phyloP scores from a whole-genome alignment of 2,888 invertebrate genomes.

The Cataglyphis livida region DNA sequence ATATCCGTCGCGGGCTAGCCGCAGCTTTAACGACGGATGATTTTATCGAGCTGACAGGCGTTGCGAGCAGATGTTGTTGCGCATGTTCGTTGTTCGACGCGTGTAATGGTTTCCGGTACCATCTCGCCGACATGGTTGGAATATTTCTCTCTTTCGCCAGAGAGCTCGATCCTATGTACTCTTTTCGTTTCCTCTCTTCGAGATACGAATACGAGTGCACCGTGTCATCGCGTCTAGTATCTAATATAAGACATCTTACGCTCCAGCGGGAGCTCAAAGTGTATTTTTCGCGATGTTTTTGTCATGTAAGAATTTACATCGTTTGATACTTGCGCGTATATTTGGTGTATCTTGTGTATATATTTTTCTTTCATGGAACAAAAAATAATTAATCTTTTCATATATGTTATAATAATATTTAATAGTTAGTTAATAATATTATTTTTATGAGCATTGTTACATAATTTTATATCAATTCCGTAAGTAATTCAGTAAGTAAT shows the following conservation, averaged over 20 bases:
- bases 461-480: not conserved
- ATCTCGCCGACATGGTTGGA: slow-evolving; percentile 25
- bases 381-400: not conserved
- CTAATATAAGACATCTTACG: slow-evolving; percentile 23
- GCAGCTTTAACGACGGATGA: slow-evolving; percentile 29
- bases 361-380: not conserved
- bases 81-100: slow-evolving; percentile 44
- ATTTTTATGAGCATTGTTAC: not conserved
- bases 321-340: not conserved
- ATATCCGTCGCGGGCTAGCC: slow-evolving; percentile 20
- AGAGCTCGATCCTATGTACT: not conserved
- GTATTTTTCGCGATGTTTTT: slow-evolving; percentile 27
- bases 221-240: slow-evolving; percentile 27
- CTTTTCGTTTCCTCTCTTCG: slow-evolving; percentile 1
- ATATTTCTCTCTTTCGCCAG: slow-evolving; percentile 30
- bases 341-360: not conserved
- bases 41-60: slow-evolving; percentile 40
- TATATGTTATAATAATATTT: not conserved
- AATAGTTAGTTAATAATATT: too few relatives aligned
- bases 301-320: not conserved
- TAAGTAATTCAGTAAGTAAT: not conserved
- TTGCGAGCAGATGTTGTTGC: slow-evolving; percentile 44
- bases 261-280: slow-evolving; percentile 30
- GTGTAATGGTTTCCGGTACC: slow-evolving; percentile 37
- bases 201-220: slow-evolving; percentile 19